Evolutionary conservation across 2,113 vertebrate species (phyloP).

Genomic region (Tricholaema leucomelas): DNA sequence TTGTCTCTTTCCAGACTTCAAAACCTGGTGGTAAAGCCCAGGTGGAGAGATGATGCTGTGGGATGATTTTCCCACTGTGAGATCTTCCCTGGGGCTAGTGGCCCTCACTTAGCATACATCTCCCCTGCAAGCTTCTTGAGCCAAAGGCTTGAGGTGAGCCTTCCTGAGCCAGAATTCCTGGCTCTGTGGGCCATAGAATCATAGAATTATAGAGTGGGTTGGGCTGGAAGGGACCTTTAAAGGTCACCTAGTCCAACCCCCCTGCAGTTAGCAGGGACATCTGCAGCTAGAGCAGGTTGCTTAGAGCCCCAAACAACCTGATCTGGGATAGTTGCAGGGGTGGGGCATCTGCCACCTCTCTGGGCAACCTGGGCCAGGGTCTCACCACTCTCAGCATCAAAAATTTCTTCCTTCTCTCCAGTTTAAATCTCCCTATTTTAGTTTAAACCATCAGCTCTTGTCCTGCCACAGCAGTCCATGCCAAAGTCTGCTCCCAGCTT

Average conservation of each 20-base stretch:
- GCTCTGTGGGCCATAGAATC: not conserved
- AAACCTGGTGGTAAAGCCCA: not conserved
- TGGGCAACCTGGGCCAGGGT: too few species aligned
- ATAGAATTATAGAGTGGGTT: too few species aligned
- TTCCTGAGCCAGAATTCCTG: not conserved
- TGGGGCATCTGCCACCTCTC: too few species aligned
- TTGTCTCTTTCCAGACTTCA: not conserved
- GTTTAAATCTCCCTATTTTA: not conserved
- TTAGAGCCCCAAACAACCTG: too few species aligned
- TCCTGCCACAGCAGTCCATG: too few species aligned
- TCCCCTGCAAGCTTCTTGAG: not conserved
- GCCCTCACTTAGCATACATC: accelerated
- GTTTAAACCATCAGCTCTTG: not conserved
- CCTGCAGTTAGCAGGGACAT: too few species aligned
- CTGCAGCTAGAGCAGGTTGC: too few species aligned
- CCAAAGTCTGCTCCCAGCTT: not conserved
- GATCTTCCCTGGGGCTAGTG: not conserved
- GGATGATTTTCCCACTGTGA: not conserved
- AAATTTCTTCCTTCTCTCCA: not conserved
- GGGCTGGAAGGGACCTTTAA: too few species aligned
- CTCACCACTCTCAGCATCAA: too few species aligned
- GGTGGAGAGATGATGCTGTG: not conserved
- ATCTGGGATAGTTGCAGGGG: too few species aligned
- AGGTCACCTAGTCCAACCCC: too few species aligned
- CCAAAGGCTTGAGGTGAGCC: not conserved